Conservation (phyloP, 2,797 vertebrate species). For the Choloepus didactylus region DNA sequence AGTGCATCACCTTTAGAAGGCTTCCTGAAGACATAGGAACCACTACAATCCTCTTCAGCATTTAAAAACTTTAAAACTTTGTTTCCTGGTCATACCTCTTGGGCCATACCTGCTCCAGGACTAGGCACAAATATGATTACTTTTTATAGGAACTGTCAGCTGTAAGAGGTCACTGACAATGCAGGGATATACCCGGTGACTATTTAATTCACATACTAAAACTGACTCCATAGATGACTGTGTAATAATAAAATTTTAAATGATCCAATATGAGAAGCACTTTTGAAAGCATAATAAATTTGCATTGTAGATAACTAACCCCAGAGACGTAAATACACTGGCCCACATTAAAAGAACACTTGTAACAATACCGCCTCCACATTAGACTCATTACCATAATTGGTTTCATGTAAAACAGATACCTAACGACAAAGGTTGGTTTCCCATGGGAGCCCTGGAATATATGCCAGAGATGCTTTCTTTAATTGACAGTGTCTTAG, state of each 20-base stretch:
- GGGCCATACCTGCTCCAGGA: neutral
- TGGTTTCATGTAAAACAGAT: conserved; percentile 82
- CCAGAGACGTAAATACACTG: conserved; percentile 70
- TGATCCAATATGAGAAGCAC: conserved; percentile 59
- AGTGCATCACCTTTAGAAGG: neutral
- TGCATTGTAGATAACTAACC: conserved; percentile 73
- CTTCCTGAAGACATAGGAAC: neutral
- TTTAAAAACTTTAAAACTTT: neutral
- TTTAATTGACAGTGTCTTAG: conserved; percentile 70
- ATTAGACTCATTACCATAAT: conserved; percentile 76
- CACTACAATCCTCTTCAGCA: neutral
- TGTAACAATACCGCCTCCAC: conserved; percentile 73
- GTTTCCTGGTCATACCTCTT: neutral
- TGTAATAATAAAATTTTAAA: conserved; percentile 75
- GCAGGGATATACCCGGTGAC: conserved; percentile 62
- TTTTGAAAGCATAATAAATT: conserved; percentile 79
- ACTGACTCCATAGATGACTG: conserved; percentile 62
- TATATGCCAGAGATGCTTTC: conserved; percentile 65
- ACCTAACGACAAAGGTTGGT: conserved; percentile 73
- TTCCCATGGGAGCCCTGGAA: conserved; percentile 76
- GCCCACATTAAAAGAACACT: conserved; percentile 68
- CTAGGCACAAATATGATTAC: neutral
- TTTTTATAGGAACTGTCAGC: neutral
- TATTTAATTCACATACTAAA: conserved; percentile 74
- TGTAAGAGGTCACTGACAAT: conserved; percentile 40